Conservation (phyloP, 2,888 invertebrate genomes). For the Spodoptera exigua region DNA sequence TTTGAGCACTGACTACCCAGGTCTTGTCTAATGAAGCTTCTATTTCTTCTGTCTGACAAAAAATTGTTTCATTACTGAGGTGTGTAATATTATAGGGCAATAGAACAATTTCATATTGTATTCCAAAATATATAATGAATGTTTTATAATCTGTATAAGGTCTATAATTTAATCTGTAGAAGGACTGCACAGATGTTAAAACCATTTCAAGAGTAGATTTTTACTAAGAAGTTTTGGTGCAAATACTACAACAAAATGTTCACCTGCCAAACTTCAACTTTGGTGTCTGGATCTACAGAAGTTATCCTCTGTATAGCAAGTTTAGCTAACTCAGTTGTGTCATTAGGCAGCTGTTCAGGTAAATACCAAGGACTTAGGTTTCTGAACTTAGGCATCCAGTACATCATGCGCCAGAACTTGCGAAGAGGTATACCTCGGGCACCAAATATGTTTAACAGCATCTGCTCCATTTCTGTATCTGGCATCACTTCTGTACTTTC, state of each 20-base stretch:
- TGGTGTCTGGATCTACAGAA: conserved; percentile 93
- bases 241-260: conserved; percentile 37
- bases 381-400: conserved; percentile 98
- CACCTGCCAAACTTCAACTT: conserved; percentile 91
- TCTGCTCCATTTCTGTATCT: conserved; percentile 95
- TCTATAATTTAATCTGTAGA: no score
- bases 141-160: no score
- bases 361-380: conserved; percentile 96
- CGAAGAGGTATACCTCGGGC: conserved; percentile 92
- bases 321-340: conserved; percentile 93
- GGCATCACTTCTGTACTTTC: conserved; percentile 93
- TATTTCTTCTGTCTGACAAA: conserved; percentile 91
- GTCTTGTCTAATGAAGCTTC: conserved; percentile 95
- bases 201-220: no score
- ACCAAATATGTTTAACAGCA: conserved; percentile 96
- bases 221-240: no score
- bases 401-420: conserved; percentile 95
- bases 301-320: conserved; percentile 95
- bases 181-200: no score
- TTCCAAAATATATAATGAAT: no score
- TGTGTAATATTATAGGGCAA: neutral
- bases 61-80: conserved; percentile 36
- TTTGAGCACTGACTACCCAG: conserved; percentile 97
- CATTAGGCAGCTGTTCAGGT: conserved; percentile 93
- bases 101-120: no score